phyloP scores from a whole-genome alignment of 1,140 invertebrate species.

The Ostrea denselamellosa region DNA sequence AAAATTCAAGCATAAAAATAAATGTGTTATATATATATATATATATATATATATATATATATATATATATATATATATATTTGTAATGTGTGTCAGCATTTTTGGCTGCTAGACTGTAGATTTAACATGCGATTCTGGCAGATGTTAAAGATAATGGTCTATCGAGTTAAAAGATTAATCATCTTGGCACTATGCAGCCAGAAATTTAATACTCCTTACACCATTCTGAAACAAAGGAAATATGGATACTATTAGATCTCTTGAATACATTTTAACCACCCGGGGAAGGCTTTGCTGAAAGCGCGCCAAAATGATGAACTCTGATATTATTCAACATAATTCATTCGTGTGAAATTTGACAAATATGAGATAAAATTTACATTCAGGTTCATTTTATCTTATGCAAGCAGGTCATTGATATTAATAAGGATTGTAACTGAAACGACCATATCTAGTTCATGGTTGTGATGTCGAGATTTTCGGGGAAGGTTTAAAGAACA shows the following conservation, averaged over 20 bases:
- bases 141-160: background rate
- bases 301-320: constrained; percentile 20
- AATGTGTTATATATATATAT: no score
- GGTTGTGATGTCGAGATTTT: no score
- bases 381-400: constrained; percentile 15
- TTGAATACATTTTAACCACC: constrained; percentile 10
- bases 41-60: no score
- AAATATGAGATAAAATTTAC: constrained; percentile 15
- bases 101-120: background rate
- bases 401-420: background rate
- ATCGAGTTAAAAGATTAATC: constrained; percentile 38
- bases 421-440: background rate
- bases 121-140: background rate
- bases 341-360: constrained; percentile 37
- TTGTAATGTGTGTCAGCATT: constrained; percentile 6
- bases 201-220: constrained; percentile 24
- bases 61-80: background rate
- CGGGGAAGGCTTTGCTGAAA: constrained; percentile 14
- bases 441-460: background rate
- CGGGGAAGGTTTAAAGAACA: no score
- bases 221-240: background rate
- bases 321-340: constrained; percentile 24
- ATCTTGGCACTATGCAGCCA: constrained; percentile 25
- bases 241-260: background rate
- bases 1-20: no score